Base-by-base conservation (phyloP, 1,140 invertebrate genomes). In the Drosophila pandora region DNA sequence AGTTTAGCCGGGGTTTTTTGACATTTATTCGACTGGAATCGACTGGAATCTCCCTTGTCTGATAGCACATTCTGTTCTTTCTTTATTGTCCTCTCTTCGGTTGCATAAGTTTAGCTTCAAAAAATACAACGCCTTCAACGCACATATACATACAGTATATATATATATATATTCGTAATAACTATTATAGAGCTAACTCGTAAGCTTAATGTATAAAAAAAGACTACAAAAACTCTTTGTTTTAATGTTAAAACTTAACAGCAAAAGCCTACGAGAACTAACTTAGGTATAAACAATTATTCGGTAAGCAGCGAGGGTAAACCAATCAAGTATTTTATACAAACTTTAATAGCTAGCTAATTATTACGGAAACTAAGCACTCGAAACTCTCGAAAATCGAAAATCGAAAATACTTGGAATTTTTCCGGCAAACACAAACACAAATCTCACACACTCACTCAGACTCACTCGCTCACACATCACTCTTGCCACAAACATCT, bases 301-400 rank as follows among this genome's bases (percentile, higher is more conserved):
- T 23, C 48, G 13, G 13, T 41, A 21, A 21, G 41, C n/a, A 43
- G 57, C 47, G 48, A 47, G 8, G 53, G 39, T 5, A 32, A 69
- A 49, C 63, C 63, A 67, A 67, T 67, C 21, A 69, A 70, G 57
- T 48, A 69, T 47, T 71, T 82, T 84, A 67, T 81, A 78, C 68
- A 83, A 87, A 72, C 77, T 81, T 75, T 81, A 82, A 81, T 65
- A 69, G 82, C 74, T 85, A 83, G 41, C 57, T 76, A 63, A 50
- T 60, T 43, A 65, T 41, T 67, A 65, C 54, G 13, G 57, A 52
- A 57, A 52, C 53, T 76, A 74, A 63, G 49, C 62, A 70, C 54
- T 77, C 68, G 52, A 37, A 28, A 28, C 25, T 37, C 6, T 6
- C 3, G 25, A 28, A 28, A 32, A 32, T 32, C 3, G 25, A 28